phyloP scores from a whole-genome alignment of 2,797 vertebrate species.

The Aplochiton taeniatus region DNA sequence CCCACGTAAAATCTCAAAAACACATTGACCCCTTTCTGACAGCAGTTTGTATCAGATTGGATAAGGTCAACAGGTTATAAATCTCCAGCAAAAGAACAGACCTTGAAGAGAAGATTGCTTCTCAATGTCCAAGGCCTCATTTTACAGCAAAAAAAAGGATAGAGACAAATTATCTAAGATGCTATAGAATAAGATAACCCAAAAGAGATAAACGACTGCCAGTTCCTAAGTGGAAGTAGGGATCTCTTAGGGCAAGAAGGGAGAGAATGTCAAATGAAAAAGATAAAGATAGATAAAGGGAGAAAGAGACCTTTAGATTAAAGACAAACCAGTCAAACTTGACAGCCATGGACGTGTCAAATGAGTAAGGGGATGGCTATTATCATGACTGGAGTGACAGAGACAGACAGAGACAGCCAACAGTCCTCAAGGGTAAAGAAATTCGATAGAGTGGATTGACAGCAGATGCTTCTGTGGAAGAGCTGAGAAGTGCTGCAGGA shows the following conservation, averaged over 20 bases:
- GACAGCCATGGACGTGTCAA: conserved; percentile 32
- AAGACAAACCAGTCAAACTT: conserved; percentile 16
- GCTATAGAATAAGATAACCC: conserved; percentile 26
- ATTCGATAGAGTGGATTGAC: conserved; percentile 50
- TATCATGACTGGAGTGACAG: conserved; percentile 38
- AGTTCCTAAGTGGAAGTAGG: too few relatives aligned
- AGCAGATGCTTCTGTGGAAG: conserved; percentile 37
- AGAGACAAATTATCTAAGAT: conserved; percentile 39
- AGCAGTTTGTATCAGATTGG: conserved; percentile 44
- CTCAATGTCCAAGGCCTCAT: conserved; percentile 42
- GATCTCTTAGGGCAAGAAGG: conserved; percentile 4
- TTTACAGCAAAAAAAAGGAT: conserved; percentile 35
- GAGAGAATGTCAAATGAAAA: conserved; percentile 1
- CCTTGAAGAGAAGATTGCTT: conserved; percentile 53
- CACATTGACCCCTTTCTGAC: conserved; percentile 23
- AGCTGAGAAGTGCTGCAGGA: conserved; percentile 13
- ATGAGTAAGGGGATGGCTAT: conserved; percentile 33
- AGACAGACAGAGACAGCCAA: conserved; percentile 27
- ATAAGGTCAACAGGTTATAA: conserved; percentile 59
- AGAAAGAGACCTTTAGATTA: conserved; percentile 32
- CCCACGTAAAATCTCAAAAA: conserved; percentile 28
- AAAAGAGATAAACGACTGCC: conserved; percentile 5
- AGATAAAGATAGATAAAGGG: neutral
- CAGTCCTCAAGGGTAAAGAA: conserved; percentile 44
- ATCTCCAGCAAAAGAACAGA: conserved; percentile 40